A percentile compares a stretch with the other conserved stretches of the same genome.
These are phyloP conservation scores for Myotis planiceps DNA, from an alignment of 2,797 vertebrate genomes.

Conservation along the genomic window DNA sequence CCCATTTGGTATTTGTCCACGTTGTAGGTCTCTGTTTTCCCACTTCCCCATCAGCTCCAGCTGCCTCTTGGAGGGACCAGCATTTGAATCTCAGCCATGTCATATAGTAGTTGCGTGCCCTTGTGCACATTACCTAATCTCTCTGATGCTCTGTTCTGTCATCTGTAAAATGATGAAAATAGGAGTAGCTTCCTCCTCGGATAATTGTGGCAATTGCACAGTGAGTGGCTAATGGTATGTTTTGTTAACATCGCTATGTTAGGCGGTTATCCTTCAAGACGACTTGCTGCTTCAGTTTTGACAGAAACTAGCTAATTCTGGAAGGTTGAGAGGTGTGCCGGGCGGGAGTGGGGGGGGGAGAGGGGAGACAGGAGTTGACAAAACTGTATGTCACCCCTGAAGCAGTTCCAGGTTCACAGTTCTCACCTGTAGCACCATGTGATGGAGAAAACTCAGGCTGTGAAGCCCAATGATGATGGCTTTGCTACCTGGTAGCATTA, in stretches of 20 bases:
- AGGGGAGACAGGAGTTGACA: not conserved
- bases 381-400: not conserved
- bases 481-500: not conserved
- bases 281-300: not conserved
- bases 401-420: not conserved
- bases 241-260: not conserved
- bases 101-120: not conserved
- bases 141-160: not conserved
- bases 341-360: fast-evolving
- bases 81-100: not conserved
- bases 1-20: not conserved
- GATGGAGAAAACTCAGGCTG: not conserved
- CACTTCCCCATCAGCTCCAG: not conserved
- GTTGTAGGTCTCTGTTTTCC: not conserved
- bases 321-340: not conserved
- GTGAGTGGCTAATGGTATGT: not conserved
- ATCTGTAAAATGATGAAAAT: not conserved
- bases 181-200: not conserved
- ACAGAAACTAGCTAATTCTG: not conserved
- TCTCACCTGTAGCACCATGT: not conserved
- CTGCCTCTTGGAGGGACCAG: not conserved
- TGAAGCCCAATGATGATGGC: not conserved
- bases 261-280: not conserved
- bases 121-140: not conserved
- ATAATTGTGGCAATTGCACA: not conserved